Evolutionary conservation across 1,140 invertebrate species (phyloP).

Genomic region (Hylyphantes graminicola): DNA sequence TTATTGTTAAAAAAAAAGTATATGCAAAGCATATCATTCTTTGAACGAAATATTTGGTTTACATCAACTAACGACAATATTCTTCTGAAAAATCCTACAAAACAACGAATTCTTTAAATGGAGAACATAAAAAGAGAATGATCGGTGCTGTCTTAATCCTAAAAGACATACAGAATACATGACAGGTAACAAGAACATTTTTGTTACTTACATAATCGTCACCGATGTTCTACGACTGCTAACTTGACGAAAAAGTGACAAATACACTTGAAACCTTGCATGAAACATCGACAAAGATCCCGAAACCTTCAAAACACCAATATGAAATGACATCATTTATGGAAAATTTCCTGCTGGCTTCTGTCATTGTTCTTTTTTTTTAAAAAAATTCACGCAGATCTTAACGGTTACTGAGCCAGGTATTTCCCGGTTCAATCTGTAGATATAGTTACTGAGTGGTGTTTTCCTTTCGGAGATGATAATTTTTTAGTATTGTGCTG

Average conservation of each 20-base stretch:
- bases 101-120: too few relatives aligned
- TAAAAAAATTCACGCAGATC: slow-evolving; percentile 42
- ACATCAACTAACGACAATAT: too few relatives aligned
- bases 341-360: slow-evolving; percentile 43
- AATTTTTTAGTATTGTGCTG: too few relatives aligned
- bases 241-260: slow-evolving; percentile 20
- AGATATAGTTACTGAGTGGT: slow-evolving; percentile 26
- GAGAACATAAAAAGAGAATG: too few relatives aligned
- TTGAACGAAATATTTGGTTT: too few relatives aligned
- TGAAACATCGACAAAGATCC: slow-evolving; percentile 6
- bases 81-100: too few relatives aligned
- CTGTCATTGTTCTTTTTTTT: slow-evolving; percentile 53
- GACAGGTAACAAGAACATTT: background rate
- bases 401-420: slow-evolving; percentile 49
- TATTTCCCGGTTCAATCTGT: slow-evolving; percentile 24
- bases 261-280: slow-evolving; percentile 15
- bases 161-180: background rate
- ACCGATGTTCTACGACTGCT: background rate
- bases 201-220: slow-evolving; percentile 32
- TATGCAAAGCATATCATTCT: too few relatives aligned
- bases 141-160: too few relatives aligned
- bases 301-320: slow-evolving; percentile 26
- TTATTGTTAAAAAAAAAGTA: too few relatives aligned
- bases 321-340: slow-evolving; percentile 33
- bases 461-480: background rate